These are phyloP conservation scores for Stegodyphus dumicola DNA, from an alignment of 1,140 invertebrate species.

Conservation along the genomic window DNA sequence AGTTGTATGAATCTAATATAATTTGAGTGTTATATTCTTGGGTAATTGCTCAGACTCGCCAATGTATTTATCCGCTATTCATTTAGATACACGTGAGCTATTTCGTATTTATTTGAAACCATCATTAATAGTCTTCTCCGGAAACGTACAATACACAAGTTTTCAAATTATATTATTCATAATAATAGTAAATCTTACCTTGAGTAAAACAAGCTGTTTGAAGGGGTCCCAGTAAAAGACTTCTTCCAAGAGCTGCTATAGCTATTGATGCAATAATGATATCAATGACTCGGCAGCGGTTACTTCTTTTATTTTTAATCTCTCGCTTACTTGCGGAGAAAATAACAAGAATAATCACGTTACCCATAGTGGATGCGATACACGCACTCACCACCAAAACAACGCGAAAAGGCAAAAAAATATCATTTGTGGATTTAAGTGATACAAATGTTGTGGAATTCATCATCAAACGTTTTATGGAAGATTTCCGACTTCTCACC, in stretches of 20 bases:
- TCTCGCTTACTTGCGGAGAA: slow-evolving; percentile 6
- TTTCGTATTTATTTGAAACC: no score
- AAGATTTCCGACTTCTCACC: background rate
- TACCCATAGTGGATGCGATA: slow-evolving; percentile 21
- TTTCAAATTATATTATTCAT: no score
- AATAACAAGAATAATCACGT: slow-evolving; percentile 26
- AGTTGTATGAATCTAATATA: no score
- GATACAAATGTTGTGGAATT: slow-evolving; percentile 10
- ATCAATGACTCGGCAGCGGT: slow-evolving; percentile 26
- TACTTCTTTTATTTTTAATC: background rate
- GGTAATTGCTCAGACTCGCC: no score
- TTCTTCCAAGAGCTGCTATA: slow-evolving; percentile 12
- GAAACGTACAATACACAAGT: no score
- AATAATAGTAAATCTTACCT: slow-evolving; percentile 22
- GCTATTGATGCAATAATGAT: slow-evolving; percentile 38
- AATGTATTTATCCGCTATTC: no score
- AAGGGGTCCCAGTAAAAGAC: slow-evolving; percentile 13
- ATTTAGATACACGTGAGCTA: no score
- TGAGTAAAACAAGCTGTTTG: slow-evolving; percentile 29
- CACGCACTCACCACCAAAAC: slow-evolving; percentile 20
- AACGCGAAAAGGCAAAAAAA: background rate
- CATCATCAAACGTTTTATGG: background rate
- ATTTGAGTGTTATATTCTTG: no score
- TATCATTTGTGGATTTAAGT: background rate
- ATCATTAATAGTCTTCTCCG: no score